A percentile compares a stretch with the other conserved stretches of the same genome.
phyloP scores from a whole-genome alignment of 2,888 invertebrate genomes.

The Sericinus montela region DNA sequence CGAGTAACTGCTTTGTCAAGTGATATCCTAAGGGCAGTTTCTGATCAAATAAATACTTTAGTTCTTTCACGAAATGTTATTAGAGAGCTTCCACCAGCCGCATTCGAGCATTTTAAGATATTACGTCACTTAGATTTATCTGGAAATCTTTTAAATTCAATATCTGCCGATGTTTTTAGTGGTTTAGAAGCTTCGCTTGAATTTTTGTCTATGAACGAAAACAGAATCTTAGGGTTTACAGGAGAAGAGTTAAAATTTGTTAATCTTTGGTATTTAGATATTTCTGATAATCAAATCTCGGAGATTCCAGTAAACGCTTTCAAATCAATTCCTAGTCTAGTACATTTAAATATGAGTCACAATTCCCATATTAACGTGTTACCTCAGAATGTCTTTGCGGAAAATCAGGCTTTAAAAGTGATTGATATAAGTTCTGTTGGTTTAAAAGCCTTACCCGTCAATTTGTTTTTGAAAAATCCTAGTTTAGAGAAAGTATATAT shows the following conservation, averaged over 20 bases:
- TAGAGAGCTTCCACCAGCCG: constrained; percentile 88
- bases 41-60: constrained; percentile 84
- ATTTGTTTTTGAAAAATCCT: constrained; percentile 83
- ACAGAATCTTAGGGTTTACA: constrained; percentile 84
- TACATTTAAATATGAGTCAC: constrained; percentile 86
- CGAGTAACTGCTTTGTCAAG: constrained; percentile 91
- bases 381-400: constrained; percentile 83
- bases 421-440: constrained; percentile 88
- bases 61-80: constrained; percentile 91
- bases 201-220: constrained; percentile 85
- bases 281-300: constrained; percentile 88
- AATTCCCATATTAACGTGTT: constrained; percentile 84
- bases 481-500: constrained; percentile 84
- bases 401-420: constrained; percentile 82
- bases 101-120: constrained; percentile 88
- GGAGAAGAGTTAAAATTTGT: constrained; percentile 81
- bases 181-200: constrained; percentile 87
- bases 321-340: constrained; percentile 81
- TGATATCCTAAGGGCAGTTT: constrained; percentile 86
- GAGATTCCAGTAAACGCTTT: constrained; percentile 85
- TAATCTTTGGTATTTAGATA: constrained; percentile 84
- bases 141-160: constrained; percentile 86
- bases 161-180: constrained; percentile 86
- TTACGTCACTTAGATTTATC: constrained; percentile 86
- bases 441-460: constrained; percentile 85